Evolutionary conservation across 2,888 invertebrate species (phyloP), one percentile per base, ranked within the genome.

Genomic region (Macroteleia sp.): DNA sequence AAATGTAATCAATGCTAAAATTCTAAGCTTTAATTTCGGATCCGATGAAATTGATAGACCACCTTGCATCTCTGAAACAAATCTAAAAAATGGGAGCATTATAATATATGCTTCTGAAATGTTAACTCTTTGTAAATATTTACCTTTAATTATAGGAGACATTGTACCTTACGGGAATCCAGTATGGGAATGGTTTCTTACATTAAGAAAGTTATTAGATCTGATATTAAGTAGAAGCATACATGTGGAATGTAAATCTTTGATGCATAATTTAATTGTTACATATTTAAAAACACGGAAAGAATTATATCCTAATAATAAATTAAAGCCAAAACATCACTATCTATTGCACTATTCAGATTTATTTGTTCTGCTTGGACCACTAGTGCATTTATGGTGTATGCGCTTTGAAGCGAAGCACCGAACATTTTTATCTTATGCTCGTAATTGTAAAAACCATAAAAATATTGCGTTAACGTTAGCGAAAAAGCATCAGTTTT

Each of bases 281-380:
- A 42, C 17, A 14, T 57, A 42, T 42, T 30, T 57, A 17, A 1
- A 42, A 42, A 12, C n/a, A n/a, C 19, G 64, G 9, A 17, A 28
- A 6, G 10, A 56, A 36, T 8, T 67, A 17, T 67, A 42, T 20
- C 67, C 67, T 10, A 4, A 14, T 8, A 14, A 46, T 3, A 48
- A 10, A 12, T 39, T 67, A 9, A 67, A 67, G n/a, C 67, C 56
- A 3, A 67, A 67, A 19, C 56, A 67, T 36, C 67, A 67, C 42
- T 56, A 30, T 28, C 17, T 67, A 20, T 2, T 36, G 4, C 44
- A 66, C 10, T 66, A 66, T 19, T 28, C 41, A 8, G 25, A 66
- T 2, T 52, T 54, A 8, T 32, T 66, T 17, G 4, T 16, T 32
- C 10, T 19, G 5, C 6, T 32, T n/a, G 66, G 66, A 44, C 67